These are phyloP conservation scores for Melanostoma mellinum DNA, from an alignment of 2,888 invertebrate species.

Conservation along the genomic window DNA sequence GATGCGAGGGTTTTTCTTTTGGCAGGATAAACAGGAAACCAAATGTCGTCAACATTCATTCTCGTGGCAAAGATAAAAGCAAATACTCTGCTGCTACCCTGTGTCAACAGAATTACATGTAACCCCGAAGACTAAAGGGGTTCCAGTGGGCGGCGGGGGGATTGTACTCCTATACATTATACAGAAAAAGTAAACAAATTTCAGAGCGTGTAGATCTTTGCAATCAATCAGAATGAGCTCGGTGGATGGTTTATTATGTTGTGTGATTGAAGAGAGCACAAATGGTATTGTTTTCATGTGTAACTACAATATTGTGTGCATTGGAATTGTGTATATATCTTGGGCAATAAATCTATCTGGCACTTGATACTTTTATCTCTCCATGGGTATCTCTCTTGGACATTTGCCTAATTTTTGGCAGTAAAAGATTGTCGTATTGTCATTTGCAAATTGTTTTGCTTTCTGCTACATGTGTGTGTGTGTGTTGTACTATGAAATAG, in stretches of 20 bases:
- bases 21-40: slow-evolving; percentile 49
- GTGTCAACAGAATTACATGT: slow-evolving; percentile 45
- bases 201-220: slow-evolving; percentile 46
- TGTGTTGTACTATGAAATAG: background rate
- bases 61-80: slow-evolving; percentile 52
- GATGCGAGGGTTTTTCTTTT: background rate
- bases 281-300: slow-evolving; percentile 45
- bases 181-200: slow-evolving; percentile 44
- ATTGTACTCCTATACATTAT: background rate
- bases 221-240: slow-evolving; percentile 61
- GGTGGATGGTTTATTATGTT: slow-evolving; percentile 31
- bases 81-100: slow-evolving; percentile 40
- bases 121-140: background rate
- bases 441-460: slow-evolving; percentile 30
- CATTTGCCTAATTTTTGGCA: slow-evolving; percentile 44
- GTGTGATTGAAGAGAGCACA: slow-evolving; percentile 46
- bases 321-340: slow-evolving; percentile 32
- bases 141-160: background rate
- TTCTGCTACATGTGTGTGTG: background rate
- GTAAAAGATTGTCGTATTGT: slow-evolving; percentile 35
- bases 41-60: slow-evolving; percentile 54
- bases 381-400: slow-evolving; percentile 36
- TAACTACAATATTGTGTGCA: background rate
- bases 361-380: slow-evolving; percentile 49
- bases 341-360: slow-evolving; percentile 47